Evolutionary conservation across 1,140 invertebrate genomes (phyloP), one percentile per base, ranked within the genome.

Genomic region (Pseudomyrmex cubaensis): DNA sequence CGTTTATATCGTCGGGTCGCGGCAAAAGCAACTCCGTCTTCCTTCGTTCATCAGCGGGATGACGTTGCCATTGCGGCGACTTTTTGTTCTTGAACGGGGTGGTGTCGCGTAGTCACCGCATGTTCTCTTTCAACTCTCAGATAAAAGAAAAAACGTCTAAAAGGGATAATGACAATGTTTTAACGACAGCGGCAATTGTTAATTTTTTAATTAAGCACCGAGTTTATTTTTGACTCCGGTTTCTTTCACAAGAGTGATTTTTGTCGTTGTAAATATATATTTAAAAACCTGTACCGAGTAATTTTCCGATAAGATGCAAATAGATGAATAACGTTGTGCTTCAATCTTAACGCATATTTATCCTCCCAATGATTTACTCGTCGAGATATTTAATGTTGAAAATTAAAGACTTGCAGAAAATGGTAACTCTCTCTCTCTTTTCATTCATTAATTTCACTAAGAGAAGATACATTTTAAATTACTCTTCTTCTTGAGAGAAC

Each of bases 21-120:
- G 44, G 44, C 76, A 61, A 80, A 80, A 59, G 66, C 64, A 57
- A 54, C 76, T 70, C n/a, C 76, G 66, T 80, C 76, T 70, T 80
- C 66, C 76, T 80, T n/a, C 46, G 66, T 80, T 80, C 76, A 80
- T 72, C 76, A 80, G 22, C 7, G n/a, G 25, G 22, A 44, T 80
- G 76, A 80, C 76, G 66, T 80, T 44, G 74, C 64, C 67, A 44
- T 78, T 78, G 76, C 22, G 76, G 44, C 66, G 72, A 72, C 54
- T 80, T 80, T 80, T 80, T 80, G 54, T 44, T n/a, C 54, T 72
- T 56, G 17, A 48, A 59, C 22, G 70, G 76, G 12, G 54, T 35
- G 35, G 35, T 59, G 44, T 70, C 66, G 15, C 44, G 8, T 17
- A 70, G 50, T 25, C 20, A 59, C 50, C 20, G 35, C 25, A 64